These are phyloP conservation scores for Tenthredo amoena DNA, from an alignment of 2,888 invertebrate genomes.

Conservation along the genomic window DNA sequence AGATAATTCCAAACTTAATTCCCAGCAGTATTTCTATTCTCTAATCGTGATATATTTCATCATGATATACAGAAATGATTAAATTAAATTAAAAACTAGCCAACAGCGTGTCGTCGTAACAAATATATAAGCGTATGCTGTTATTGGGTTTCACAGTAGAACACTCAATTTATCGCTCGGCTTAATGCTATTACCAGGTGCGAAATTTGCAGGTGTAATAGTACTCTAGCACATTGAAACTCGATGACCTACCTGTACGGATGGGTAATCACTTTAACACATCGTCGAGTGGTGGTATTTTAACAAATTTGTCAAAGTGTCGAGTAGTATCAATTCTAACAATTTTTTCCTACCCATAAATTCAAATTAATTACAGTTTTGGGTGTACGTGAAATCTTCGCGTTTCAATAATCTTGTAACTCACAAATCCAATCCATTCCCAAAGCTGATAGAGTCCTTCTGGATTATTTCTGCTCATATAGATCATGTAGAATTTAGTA, in stretches of 20 bases:
- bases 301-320: background rate
- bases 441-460: background rate
- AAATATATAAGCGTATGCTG: background rate
- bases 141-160: constrained; percentile 20
- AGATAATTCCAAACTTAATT: background rate
- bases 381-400: background rate
- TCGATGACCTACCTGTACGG: background rate
- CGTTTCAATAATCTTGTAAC: background rate
- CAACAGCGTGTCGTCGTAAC: background rate
- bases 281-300: background rate
- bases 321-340: background rate
- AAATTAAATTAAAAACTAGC: background rate
- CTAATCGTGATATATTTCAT: background rate
- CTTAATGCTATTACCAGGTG: background rate
- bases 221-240: background rate
- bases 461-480: background rate
- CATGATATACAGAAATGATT: background rate
- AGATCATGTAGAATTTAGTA: background rate
- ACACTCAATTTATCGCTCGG: constrained; percentile 31
- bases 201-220: background rate
- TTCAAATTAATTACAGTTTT: background rate
- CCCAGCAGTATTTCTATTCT: background rate
- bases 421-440: background rate
- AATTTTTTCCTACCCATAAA: background rate
- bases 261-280: background rate